Base-by-base conservation (phyloP, 2,113 vertebrate genomes). In the Australoheros scitulus region DNA sequence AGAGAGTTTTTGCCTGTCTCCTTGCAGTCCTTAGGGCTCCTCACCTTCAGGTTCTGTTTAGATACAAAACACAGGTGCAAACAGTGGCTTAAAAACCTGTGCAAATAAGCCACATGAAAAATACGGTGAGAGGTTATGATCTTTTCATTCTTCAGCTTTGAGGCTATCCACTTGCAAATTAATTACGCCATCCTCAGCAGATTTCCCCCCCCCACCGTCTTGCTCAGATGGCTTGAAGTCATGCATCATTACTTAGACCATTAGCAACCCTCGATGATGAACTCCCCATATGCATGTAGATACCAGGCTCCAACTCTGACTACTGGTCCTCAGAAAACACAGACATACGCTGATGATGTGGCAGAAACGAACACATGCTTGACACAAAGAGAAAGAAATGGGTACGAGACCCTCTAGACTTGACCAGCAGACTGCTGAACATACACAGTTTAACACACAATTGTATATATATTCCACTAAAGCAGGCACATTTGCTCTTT, bases 1-100 rank as follows among this genome's bases (percentile, higher is more conserved):
- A 99, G 91, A 58, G 98, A 98, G 93, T 97, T 97, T 94, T 99
- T 99, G 43, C 96, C 95, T 0, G 96, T 96, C 84, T 99, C 98
- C 89, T 98, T 99, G 68, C 96, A 96, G 63, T 99, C 98, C 92
- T 97, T 98, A 55, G 95, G 97, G 90, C 96, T 97, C 90, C 97
- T 96, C 88, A 98, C 98, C 91, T 96, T 98, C 64, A 99, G 95
- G 92, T 99, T 99, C 98, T 99, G 94, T 61, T 89, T 88, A 24
- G 52, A 80, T n/a, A 70, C 24, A 83, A 58, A 84, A 59, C 20
- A 9, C 8, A 43, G 15, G 20, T 47, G 10, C 8, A 83, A 47
- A 41, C 24, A 64, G 11, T 38, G 36, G 38, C 32, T 14, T 52
- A 22, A 59, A 63, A 79, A 26, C 7, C 10, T 2, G 3, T 50